Conservation (phyloP, 2,113 vertebrate species). For the Neodon shergylaensis region DNA sequence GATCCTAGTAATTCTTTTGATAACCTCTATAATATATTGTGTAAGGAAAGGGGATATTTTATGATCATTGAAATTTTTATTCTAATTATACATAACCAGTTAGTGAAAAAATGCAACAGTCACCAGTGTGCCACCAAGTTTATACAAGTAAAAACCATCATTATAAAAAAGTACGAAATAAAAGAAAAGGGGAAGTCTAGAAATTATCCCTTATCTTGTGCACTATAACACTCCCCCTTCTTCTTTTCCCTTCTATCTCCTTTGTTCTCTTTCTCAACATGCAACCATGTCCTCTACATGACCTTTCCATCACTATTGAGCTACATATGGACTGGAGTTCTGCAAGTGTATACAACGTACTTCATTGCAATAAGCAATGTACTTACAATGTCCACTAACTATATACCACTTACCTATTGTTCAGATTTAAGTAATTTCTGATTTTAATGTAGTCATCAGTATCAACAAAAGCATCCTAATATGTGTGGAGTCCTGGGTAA, state of each 20-base stretch:
- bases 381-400: not conserved
- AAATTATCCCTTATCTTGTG: not conserved
- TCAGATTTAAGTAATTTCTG: not conserved
- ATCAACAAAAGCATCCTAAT: not conserved
- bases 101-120: not conserved
- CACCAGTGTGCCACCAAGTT: not conserved
- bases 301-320: not conserved
- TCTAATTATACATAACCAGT: not conserved
- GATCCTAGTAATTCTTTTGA: not conserved
- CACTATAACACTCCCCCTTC: not conserved
- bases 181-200: not conserved
- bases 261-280: not conserved
- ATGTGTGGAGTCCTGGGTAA: not conserved
- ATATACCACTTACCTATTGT: not conserved
- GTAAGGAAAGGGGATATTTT: not conserved
- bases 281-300: not conserved
- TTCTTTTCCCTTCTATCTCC: no score
- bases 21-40: not conserved
- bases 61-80: not conserved
- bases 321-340: not conserved
- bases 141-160: not conserved
- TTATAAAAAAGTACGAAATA: not conserved
- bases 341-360: not conserved
- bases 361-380: not conserved
- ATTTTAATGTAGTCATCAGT: not conserved